Evolutionary conservation across 1,140 invertebrate species (phyloP).

Genomic region (Epicauta chinensis): DNA sequence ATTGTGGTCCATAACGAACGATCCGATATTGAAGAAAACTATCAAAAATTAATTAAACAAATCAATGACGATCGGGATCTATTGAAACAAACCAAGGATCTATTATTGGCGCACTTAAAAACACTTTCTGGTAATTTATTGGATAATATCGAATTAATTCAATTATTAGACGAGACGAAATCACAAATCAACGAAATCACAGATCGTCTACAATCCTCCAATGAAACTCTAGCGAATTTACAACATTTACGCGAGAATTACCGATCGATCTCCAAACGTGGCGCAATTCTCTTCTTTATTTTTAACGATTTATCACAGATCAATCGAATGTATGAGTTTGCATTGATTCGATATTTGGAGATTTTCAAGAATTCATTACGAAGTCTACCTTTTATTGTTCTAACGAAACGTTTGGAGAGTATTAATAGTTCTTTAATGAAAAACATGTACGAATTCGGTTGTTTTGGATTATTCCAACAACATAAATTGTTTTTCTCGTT

Average conservation of each 20-base stretch:
- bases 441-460: constrained; percentile 84
- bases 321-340: constrained; percentile 89
- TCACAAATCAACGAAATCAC: constrained; percentile 24
- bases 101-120: constrained; percentile 71
- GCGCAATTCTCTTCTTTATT: constrained; percentile 85
- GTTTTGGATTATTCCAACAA: constrained; percentile 84
- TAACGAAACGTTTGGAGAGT: constrained; percentile 66
- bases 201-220: background rate
- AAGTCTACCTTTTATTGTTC: constrained; percentile 63
- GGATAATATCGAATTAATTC: constrained; percentile 78
- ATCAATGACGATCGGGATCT: constrained; percentile 79
- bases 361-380: constrained; percentile 74
- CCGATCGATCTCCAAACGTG: constrained; percentile 70
- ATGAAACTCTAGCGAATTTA: constrained; percentile 54
- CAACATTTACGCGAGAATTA: constrained; percentile 77
- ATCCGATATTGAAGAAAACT: constrained; percentile 80
- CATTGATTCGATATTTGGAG: constrained; percentile 68
- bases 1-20: constrained; percentile 79
- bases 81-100: constrained; percentile 75
- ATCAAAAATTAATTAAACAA: constrained; percentile 76
- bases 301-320: constrained; percentile 78
- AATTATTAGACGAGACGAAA: constrained; percentile 84
- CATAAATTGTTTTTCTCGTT: constrained; percentile 88
- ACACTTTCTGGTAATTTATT: constrained; percentile 84
- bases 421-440: constrained; percentile 79